Conservation (phyloP, 2,888 invertebrate species). For the Tromatobia lineatoria region DNA sequence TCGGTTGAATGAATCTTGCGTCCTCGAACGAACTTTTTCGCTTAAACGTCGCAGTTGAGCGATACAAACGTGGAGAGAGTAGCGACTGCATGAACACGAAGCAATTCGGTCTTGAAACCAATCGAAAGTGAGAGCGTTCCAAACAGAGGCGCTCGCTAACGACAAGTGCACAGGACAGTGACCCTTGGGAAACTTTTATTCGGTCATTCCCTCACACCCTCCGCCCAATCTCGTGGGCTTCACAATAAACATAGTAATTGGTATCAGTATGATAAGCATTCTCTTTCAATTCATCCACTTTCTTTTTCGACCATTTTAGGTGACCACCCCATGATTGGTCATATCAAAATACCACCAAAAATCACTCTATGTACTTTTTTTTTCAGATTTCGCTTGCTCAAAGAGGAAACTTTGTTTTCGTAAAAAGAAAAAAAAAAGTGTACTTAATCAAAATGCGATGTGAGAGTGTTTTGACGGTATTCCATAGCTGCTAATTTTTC, state of each 20-base stretch:
- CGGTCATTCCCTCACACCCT: constrained; percentile 14
- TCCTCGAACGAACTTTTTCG: not conserved
- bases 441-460: no score
- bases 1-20: not conserved
- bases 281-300: no score
- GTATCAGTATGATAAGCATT: not conserved
- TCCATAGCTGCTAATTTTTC: no score
- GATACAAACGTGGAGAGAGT: constrained; percentile 2
- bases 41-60: not conserved
- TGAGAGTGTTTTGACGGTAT: no score
- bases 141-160: constrained; percentile 21
- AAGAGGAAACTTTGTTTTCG: no score
- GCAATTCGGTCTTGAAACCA: constrained; percentile 34
- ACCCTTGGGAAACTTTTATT: constrained; percentile 33
- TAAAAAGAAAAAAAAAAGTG: no score
- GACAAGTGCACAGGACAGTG: constrained; percentile 20
- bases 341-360: no score
- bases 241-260: not conserved
- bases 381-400: no score
- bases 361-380: no score
- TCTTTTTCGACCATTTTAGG: no score
- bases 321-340: no score
- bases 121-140: constrained; percentile 51
- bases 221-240: not conserved
- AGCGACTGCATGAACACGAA: not conserved